Evolutionary conservation across 2,797 vertebrate species (phyloP), one percentile per base, ranked within the genome.

Genomic region (Hydrocynus forskahlii): DNA sequence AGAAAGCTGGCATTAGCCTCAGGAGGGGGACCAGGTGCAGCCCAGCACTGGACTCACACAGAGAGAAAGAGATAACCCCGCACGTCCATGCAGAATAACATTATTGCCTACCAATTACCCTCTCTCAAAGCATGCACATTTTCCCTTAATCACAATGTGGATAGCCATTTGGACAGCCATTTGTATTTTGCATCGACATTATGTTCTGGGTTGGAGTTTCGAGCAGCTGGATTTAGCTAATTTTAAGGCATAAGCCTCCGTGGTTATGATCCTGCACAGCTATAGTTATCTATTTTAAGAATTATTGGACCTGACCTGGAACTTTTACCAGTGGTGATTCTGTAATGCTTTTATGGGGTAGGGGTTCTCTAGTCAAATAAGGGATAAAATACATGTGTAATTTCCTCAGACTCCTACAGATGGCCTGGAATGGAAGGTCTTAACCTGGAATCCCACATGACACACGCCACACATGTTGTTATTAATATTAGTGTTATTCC

Each of bases 21-120:
- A 81, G 79, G 78, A 82, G 77, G 70, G 78, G 85, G 82, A 84
- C 85, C 85, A 86, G 85, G 82, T 84, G 85, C 85, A 86, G 76
- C 76, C 60, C 73, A 80, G 78, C 40, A 50, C 72, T 79, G 73
- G 0, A 43, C 52, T 72, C 78, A 80, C 78, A 81, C 69, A 59
- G 75, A 57, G 62, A 55, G 81, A 35, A 60, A 69, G 17, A 82
- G 43, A 70, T 68, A 79, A 79, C 76, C 67, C 43, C 7, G 54
- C 59, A 68, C 69, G 21, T 80, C 74, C 75, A 72, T 59, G 43
- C 54, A 66, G 43, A 67, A 66, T 43, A 45, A 52, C 69, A 84
- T 73, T 80, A 77, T 71, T 45, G 14, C 45, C 38, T 29, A 16
- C 45, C 79, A 64, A 80, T 57, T 4, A 19, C 54, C 55, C 43